phyloP scores from a whole-genome alignment of 2,113 vertebrate genomes.

The Eolophus roseicapilla region DNA sequence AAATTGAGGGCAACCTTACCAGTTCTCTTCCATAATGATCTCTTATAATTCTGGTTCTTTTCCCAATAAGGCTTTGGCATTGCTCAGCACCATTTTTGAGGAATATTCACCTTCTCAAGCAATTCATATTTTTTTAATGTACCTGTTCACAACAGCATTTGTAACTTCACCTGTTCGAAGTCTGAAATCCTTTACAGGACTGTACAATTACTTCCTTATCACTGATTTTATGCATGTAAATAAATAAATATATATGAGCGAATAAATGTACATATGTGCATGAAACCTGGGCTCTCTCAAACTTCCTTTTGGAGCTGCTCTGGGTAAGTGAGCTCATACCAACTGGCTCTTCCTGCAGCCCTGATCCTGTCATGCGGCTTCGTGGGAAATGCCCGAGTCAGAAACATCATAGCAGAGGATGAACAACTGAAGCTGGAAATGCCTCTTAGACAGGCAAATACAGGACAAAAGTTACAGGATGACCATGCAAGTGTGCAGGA shows the following conservation, averaged over 20 bases:
- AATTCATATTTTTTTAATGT: not conserved
- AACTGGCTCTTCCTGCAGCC: accelerated
- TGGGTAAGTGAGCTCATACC: not conserved
- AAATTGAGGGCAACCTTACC: not conserved
- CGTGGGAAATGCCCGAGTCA: not conserved
- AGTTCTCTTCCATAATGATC: not conserved
- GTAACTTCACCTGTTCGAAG: not conserved
- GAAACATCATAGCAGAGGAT: not conserved
- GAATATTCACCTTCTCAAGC: not conserved
- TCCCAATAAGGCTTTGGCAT: not conserved
- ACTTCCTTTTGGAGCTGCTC: not conserved
- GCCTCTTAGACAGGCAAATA: not conserved
- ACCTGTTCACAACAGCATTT: not conserved
- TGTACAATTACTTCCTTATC: not conserved
- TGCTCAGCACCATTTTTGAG: not conserved
- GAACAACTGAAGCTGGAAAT: not conserved
- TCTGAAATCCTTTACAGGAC: not conserved
- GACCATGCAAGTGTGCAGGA: not conserved
- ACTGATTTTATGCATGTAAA: not conserved
- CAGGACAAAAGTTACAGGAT: not conserved
- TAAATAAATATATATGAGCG: not conserved
- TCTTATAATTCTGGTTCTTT: not conserved
- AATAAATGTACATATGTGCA: accelerated
- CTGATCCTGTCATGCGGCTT: not conserved
- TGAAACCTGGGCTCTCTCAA: not conserved